A percentile compares a stretch with the other conserved stretches of the same genome.
Conservation (phyloP, 1,140 invertebrate genomes). For the Drosophila parvula region DNA sequence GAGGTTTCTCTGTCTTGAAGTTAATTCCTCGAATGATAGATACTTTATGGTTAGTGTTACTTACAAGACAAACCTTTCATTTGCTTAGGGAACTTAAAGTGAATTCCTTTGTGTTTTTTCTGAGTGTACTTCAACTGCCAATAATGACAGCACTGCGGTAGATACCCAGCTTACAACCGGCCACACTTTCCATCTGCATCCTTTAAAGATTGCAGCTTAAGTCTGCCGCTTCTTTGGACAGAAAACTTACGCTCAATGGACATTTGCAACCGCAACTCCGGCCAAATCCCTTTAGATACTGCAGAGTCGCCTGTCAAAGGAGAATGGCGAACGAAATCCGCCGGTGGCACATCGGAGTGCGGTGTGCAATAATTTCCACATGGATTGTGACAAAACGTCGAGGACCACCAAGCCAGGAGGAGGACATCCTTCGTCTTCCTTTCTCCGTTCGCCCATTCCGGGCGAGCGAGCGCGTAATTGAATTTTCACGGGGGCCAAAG, state of each 20-base stretch:
- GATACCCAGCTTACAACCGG: slow-evolving; percentile 1
- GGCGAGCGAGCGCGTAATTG: slow-evolving; percentile 50
- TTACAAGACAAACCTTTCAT: no score
- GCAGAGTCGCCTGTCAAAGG: slow-evolving; percentile 11
- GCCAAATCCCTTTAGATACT: slow-evolving; percentile 21
- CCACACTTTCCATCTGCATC: background rate
- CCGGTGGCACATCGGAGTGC: slow-evolving; percentile 31
- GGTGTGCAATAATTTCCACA: slow-evolving; percentile 57
- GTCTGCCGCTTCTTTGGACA: slow-evolving; percentile 18
- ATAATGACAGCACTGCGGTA: background rate
- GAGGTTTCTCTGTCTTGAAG: no score
- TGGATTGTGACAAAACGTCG: slow-evolving; percentile 43
- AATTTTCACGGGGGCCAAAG: slow-evolving; percentile 63
- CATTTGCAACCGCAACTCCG: slow-evolving; percentile 16
- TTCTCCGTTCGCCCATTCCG: slow-evolving; percentile 16
- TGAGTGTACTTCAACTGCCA: background rate
- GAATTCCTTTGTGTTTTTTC: no score
- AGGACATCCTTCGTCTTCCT: background rate
- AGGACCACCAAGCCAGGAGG: background rate
- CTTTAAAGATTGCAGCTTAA: slow-evolving; percentile 36
- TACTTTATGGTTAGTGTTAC: no score
- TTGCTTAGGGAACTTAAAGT: no score
- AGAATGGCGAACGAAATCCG: slow-evolving; percentile 39
- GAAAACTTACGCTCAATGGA: slow-evolving; percentile 22
- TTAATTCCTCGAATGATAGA: no score